Percentiles rank a stretch among this genome's conserved stretches.
Conservation (phyloP, 2,888 invertebrate genomes). For the Acrobasis suavella region DNA sequence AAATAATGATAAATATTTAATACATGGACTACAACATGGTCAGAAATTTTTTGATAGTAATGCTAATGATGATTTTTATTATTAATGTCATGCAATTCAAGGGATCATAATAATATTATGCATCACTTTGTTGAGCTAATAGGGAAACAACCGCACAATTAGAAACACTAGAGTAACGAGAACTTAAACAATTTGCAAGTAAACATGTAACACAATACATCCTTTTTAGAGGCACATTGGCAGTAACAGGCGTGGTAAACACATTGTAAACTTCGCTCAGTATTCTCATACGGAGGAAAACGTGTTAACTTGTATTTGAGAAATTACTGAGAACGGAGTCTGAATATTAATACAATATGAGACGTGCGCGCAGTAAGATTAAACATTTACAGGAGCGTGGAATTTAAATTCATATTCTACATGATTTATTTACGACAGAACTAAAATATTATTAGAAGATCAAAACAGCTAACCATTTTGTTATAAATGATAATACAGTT, state of each 20-base stretch:
- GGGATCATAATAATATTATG: not conserved
- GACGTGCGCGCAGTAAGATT: conserved; percentile 28
- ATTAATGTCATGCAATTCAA: not conserved
- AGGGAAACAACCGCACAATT: conserved; percentile 48
- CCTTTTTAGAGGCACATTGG: conserved; percentile 59
- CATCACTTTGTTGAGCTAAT: conserved; percentile 21
- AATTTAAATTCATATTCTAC: not conserved
- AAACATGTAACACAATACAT: conserved; percentile 64
- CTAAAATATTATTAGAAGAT: not conserved
- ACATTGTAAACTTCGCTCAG: conserved; percentile 57
- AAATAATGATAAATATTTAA: not conserved
- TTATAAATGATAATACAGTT: conserved; percentile 8
- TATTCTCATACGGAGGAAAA: conserved; percentile 50
- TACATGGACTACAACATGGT: not conserved
- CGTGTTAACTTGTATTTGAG: conserved; percentile 53
- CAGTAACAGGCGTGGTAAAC: conserved; percentile 55
- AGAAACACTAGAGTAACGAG: conserved; percentile 37
- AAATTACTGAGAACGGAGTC: conserved; percentile 57
- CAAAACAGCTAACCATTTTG: conserved; percentile 24
- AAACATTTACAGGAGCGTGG: not conserved
- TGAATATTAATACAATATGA: conserved; percentile 61
- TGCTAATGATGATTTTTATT: not conserved
- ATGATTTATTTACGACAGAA: not conserved
- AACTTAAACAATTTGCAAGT: conserved; percentile 51
- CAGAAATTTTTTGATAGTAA: not conserved